Base-by-base conservation (phyloP, 2,113 vertebrate genomes). In the Stictonetta naevosa region DNA sequence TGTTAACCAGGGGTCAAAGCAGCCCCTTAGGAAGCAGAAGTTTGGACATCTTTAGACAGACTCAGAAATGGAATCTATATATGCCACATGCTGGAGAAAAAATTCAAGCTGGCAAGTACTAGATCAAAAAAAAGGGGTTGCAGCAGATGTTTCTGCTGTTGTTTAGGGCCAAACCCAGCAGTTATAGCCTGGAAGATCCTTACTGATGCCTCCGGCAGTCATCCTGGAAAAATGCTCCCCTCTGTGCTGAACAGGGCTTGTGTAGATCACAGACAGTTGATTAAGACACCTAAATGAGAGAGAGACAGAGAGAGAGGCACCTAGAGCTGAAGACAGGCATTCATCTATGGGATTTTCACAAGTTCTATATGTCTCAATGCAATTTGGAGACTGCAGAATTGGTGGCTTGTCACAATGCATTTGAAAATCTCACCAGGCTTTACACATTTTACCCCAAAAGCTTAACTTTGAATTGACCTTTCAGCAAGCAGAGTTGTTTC, bases 11-110 rank as follows among this genome's bases (percentile, higher is more conserved):
- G 4, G 13, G 60, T 68, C 66, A 73, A 68, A 31, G 42, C 23
- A 68, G 31, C 72, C 80, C 46, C 46, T 26, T 21, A 68, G 74
- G 44, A 86, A 73, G 26, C 1, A 72, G 52, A 72, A 87, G 23
- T 84, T 82, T 48, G 86, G 80, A 86, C 56, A 64, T 40, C 66
- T 81, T 77, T 46, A 92, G 64, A 48, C 20, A 89, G 92, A 96
- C 64, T 72, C 60, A 64, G 34, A 83, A 92, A 90, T 46, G 8
- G 40, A 75, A 72, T 93, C 4, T 63, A 0, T 63, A 23, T 52
- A 64, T 92, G 73, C 5, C 73, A 81, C 17, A 60, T 88, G 36
- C 68, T 33, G 46, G 23, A 86, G 63, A 75, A 92, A 73, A 80
- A 22, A 0, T 4, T 7, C 52, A 81, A 59, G 31, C 33, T 91